Percentiles rank a stretch among this genome's conserved stretches.
These are phyloP conservation scores for Callosobruchus maculatus DNA, from an alignment of 2,888 invertebrate genomes.

Conservation along the genomic window DNA sequence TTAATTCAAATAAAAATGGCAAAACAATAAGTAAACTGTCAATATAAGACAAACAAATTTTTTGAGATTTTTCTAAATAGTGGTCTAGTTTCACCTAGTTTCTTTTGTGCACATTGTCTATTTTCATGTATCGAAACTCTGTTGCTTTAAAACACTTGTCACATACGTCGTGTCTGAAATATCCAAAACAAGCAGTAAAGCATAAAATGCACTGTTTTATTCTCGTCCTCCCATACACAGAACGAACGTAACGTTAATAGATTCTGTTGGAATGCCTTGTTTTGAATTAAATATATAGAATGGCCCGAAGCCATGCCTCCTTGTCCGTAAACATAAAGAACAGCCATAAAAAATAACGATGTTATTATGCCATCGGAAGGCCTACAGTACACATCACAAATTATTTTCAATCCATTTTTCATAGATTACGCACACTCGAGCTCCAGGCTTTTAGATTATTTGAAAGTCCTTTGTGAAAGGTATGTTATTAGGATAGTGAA, in stretches of 20 bases:
- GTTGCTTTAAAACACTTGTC: no score
- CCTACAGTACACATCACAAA: neutral
- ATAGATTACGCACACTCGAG: neutral
- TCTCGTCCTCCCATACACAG: neutral
- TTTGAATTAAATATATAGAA: neutral
- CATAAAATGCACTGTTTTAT: neutral
- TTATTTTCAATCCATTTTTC: neutral
- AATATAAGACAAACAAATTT: no score
- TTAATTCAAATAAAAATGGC: no score
- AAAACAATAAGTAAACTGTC: no score
- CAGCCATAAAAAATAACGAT: neutral
- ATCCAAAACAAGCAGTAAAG: no score
- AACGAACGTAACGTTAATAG: neutral
- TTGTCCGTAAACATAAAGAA: neutral
- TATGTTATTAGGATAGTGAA: neutral
- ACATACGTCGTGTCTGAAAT: no score
- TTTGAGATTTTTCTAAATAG: no score
- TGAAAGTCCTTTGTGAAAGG: neutral
- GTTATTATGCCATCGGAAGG: neutral
- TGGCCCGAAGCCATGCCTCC: neutral
- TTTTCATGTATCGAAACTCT: no score
- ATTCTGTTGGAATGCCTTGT: neutral
- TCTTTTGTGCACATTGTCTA: no score
- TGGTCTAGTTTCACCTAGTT: no score
- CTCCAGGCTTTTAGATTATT: neutral